A percentile compares a stretch with the other conserved stretches of the same genome.
Conservation (phyloP, 2,888 invertebrate genomes). For the Drosophila nr. perissopoda region DNA sequence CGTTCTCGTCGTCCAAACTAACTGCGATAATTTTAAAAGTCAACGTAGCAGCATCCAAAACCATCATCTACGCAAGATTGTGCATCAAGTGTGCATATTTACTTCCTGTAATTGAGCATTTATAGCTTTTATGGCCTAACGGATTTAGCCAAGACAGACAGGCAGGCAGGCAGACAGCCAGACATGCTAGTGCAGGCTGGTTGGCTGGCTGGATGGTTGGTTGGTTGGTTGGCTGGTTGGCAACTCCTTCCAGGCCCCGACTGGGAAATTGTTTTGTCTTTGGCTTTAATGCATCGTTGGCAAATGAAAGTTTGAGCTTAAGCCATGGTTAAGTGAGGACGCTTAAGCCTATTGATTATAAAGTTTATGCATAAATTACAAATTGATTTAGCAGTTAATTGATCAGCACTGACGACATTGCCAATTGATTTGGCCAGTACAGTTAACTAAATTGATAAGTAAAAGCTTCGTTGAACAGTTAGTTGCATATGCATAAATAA, state of each 20-base stretch:
- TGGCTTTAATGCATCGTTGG: slow-evolving; percentile 62
- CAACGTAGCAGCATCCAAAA: slow-evolving; percentile 55
- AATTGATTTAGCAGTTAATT: slow-evolving; percentile 79
- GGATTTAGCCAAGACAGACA: slow-evolving; percentile 61
- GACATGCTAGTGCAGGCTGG: background rate
- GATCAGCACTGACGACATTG: slow-evolving; percentile 65
- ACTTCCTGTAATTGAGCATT: slow-evolving; percentile 82
- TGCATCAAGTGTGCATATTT: slow-evolving; percentile 81
- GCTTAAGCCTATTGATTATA: slow-evolving; percentile 74
- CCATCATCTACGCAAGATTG: slow-evolving; percentile 76
- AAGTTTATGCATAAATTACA: slow-evolving; percentile 78
- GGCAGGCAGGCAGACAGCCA: slow-evolving; percentile 2
- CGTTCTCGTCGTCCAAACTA: slow-evolving; percentile 29
- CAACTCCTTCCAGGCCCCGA: slow-evolving; percentile 23
- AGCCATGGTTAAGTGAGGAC: slow-evolving; percentile 34
- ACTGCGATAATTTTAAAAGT: slow-evolving; percentile 78
- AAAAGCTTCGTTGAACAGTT: slow-evolving; percentile 28
- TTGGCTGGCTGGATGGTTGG: background rate
- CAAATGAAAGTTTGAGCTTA: slow-evolving; percentile 24
- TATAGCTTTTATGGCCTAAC: slow-evolving; percentile 82
- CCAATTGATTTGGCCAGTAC: slow-evolving; percentile 42
- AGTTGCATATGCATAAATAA: slow-evolving; percentile 57
- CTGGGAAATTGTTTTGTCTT: slow-evolving; percentile 74
- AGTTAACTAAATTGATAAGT: slow-evolving; percentile 19
- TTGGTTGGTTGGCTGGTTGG: background rate